Percentiles rank a stretch among this genome's conserved stretches.
These are phyloP conservation scores for Jaculus jaculus DNA, from an alignment of 2,113 vertebrate genomes.

Conservation along the genomic window DNA sequence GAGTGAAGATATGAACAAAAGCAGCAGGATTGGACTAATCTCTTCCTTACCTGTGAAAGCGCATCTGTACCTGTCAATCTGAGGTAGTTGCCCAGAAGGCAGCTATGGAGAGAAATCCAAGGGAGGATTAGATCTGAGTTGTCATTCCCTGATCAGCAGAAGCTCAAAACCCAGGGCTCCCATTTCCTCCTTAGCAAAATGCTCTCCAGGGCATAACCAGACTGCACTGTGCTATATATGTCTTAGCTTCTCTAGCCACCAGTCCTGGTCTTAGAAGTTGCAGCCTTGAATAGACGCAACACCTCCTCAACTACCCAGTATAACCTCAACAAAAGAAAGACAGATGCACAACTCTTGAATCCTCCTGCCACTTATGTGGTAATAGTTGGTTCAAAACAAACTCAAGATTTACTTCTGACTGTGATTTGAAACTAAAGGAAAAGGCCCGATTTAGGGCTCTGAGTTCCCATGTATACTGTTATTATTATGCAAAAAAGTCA, in stretches of 20 bases:
- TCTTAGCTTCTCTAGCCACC: neutral
- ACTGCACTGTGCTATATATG: neutral
- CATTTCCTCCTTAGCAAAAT: conserved; percentile 68
- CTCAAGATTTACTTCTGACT: conserved; percentile 81
- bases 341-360: conserved; percentile 74
- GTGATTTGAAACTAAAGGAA: conserved; percentile 81
- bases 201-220: neutral
- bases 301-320: neutral
- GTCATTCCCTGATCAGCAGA: conserved; percentile 38
- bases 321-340: conserved; percentile 66
- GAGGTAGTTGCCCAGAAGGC: conserved; percentile 18
- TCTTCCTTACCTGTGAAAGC: conserved; percentile 44
- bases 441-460: conserved; percentile 65
- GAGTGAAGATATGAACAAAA: conserved; percentile 55
- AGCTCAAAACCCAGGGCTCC: conserved; percentile 28
- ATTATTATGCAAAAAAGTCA: conserved; percentile 80
- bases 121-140: conserved; percentile 63
- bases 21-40: conserved; percentile 22
- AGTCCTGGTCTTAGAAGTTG: neutral
- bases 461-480: conserved; percentile 76
- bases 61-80: neutral
- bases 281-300: neutral
- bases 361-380: conserved; percentile 63
- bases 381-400: conserved; percentile 74
- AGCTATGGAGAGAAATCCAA: conserved; percentile 38